These are phyloP conservation scores for Loxodonta africana DNA, from an alignment of 2,113 vertebrate genomes.

Conservation along the genomic window DNA sequence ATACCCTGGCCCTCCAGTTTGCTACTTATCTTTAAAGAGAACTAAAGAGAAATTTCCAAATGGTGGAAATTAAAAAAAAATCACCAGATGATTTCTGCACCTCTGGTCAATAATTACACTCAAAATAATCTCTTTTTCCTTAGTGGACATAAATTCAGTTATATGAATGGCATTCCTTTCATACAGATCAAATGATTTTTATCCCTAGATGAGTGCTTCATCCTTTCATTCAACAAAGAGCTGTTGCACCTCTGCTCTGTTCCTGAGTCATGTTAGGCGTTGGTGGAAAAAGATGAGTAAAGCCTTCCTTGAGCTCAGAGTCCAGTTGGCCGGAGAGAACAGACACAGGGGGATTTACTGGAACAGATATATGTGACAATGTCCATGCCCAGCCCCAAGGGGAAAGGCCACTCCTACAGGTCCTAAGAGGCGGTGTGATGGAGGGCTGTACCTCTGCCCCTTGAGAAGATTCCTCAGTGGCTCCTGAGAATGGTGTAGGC, in stretches of 20 bases:
- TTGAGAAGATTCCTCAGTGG: background rate
- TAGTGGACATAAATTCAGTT: background rate
- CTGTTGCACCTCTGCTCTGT: background rate
- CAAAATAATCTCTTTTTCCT: background rate
- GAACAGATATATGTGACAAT: background rate
- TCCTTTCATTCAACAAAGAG: background rate
- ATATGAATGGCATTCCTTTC: background rate
- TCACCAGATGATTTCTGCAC: background rate
- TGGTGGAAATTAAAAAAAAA: background rate
- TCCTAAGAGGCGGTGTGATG: background rate
- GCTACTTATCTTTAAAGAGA: background rate
- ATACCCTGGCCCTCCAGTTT: background rate
- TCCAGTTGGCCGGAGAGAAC: background rate
- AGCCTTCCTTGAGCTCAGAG: background rate
- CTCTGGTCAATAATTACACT: background rate
- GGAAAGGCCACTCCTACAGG: background rate
- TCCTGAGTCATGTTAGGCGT: too few species aligned
- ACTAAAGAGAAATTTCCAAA: background rate
- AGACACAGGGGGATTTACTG: background rate
- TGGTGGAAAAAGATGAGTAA: background rate
- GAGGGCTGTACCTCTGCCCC: background rate
- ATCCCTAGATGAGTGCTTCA: background rate
- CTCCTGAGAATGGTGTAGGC: background rate
- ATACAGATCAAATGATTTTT: background rate
- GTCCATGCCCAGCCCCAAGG: background rate